Evolutionary conservation across 2,888 invertebrate species (phyloP), one percentile per base, ranked within the genome.

Genomic region (Drosophila phalerata): DNA sequence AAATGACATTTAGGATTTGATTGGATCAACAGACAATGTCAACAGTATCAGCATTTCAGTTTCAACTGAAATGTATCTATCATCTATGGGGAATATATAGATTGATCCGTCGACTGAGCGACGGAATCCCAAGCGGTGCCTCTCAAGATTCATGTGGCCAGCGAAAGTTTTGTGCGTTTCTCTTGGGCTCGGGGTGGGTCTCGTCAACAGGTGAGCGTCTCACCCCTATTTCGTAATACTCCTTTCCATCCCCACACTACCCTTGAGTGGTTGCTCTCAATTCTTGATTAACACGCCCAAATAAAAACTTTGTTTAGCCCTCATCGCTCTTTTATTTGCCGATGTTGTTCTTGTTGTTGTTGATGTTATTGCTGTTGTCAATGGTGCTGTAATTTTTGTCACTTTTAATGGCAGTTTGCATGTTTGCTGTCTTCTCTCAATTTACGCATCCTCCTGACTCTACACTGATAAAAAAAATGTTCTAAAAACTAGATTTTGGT

Each of bases 321-420:
- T 61, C 64, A 74, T 49, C 75, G 56, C 37, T 63, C 38, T 47
- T 45, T 48, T 37, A 30, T 45, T 74, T 49, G 52, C 10, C 25
- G 17, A 8, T n/a, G 5, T 25, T 25, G 25, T 5, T 40, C 34
- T 40, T 45, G 48, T 3, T 32, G 45, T 34, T 55, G 49, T 51
- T 70, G 48, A 13, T 53, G 22, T 30, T 49, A 52, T 43, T 71
- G 45, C 40, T 69, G 64, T 45, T 66, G 49, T 45, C 19, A 57
- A 47, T 61, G 64, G 56, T 66, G 49, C 62, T 68, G 80, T 72
- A 71, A 80, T 88, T 80, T 77, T 84, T 75, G 88, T 73, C 86
- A 80, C 74, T 85, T 85, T 86, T 88, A 88, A 88, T 88, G 86
- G 68, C 78, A 85, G 84, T 88, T 88, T 76, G 66, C 66, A 69